phyloP scores from a whole-genome alignment of 2,113 vertebrate species.

The Thamnophis sirtalis region DNA sequence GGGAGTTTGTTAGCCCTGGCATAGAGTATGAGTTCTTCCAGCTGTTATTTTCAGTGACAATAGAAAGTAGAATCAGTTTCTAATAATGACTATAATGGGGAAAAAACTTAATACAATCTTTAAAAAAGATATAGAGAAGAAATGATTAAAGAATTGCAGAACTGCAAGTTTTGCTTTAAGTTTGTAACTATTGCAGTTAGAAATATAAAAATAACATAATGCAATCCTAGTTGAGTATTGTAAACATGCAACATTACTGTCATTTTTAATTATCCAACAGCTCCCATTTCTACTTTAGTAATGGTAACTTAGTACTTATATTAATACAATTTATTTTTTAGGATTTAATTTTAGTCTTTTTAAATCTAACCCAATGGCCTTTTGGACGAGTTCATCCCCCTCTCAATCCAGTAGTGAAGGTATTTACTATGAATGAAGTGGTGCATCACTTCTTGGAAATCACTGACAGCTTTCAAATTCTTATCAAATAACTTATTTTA shows the following conservation, averaged over 20 bases:
- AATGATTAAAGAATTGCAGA: neutral
- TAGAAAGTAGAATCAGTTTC: neutral
- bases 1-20: no score
- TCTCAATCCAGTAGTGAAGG: constrained; percentile 87
- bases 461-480: constrained; percentile 65
- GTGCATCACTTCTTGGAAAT: constrained; percentile 66
- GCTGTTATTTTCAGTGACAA: neutral
- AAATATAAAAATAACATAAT: neutral
- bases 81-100: neutral
- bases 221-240: neutral
- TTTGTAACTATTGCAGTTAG: neutral
- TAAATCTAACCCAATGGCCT: constrained; percentile 99
- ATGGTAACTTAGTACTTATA: constrained; percentile 48
- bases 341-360: constrained; percentile 99
- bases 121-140: neutral
- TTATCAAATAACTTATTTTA: constrained; percentile 71
- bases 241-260: neutral
- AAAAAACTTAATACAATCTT: neutral
- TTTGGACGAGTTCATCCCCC: constrained; percentile 91
- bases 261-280: neutral
- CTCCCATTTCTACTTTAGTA: constrained; percentile 16
- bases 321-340: constrained; percentile 80
- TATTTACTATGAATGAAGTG: constrained; percentile 82
- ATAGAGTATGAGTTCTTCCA: neutral
- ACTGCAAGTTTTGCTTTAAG: neutral